Evolutionary conservation across 2,113 vertebrate genomes (phyloP).

Genomic region (Stegostoma tigrinum): DNA sequence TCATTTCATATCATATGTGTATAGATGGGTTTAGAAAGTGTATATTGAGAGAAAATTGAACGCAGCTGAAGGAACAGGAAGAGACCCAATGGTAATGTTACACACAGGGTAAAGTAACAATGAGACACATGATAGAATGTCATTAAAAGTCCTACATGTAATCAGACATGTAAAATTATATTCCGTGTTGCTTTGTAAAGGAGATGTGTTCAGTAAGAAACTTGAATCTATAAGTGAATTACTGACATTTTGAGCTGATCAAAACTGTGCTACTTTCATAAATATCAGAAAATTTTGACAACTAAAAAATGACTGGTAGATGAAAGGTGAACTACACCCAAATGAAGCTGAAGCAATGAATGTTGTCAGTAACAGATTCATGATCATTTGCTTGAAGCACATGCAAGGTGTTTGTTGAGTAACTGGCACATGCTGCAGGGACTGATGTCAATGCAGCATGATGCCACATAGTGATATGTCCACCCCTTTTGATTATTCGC

Average conservation of each 20-base stretch:
- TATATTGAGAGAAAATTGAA: background rate
- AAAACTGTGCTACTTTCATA: background rate
- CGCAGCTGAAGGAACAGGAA: background rate
- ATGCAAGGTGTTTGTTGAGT: background rate
- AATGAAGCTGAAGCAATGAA: background rate
- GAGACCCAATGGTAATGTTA: background rate
- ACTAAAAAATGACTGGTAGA: background rate
- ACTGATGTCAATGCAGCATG: too few species aligned
- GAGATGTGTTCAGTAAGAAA: background rate
- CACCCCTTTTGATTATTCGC: too few species aligned
- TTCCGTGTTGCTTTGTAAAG: background rate
- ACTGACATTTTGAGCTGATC: background rate
- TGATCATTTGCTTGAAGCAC: too few species aligned
- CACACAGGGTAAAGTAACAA: background rate
- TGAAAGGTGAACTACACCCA: background rate
- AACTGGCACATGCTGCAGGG: too few species aligned
- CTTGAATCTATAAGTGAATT: background rate
- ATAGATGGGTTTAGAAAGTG: background rate
- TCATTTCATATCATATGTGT: background rate
- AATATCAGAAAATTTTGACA: background rate
- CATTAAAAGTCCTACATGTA: background rate
- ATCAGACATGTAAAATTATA: background rate
- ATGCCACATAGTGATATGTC: too few species aligned
- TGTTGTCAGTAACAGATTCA: background rate
- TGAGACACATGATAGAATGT: background rate